Base-by-base conservation (phyloP, 2,888 invertebrate species). In the Aporophyla lueneburgensis region DNA sequence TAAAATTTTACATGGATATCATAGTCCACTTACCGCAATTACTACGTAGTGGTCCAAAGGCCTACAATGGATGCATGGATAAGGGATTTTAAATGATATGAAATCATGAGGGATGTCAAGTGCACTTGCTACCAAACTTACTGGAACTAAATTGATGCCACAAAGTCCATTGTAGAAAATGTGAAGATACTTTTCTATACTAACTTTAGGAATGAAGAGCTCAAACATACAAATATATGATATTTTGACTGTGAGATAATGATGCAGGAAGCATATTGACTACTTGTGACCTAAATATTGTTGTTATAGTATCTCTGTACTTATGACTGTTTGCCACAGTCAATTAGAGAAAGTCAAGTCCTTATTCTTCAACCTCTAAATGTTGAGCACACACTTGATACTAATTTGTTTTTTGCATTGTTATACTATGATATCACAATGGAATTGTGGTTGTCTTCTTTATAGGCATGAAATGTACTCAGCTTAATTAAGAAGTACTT, bases 391-490 rank as follows among this genome's bases (percentile, higher is more conserved):
- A 54, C 51, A 63, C 66, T 83, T 67, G 51, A 68, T 63, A 80
- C 21, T 54, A 53, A 66, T 73, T 80, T 70, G 72, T 72, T 76
- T 82, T 54, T 67, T 66, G 65, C 71, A 62, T 80, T 76, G 70
- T 76, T 72, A 40, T 56, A 46, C 61, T 63, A 71, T 62, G 62
- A 72, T 66, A 70, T 80, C 70, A 80, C 21, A 59, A 68, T 40
- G 56, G 65, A 63, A 80, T 76, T 83, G 65, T 83, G 58, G 79
- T 83, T 53, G 43, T 51, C 43, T 71, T 24, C 59, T 74, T 79
- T 24, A 62, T 21, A 70, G 70, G 59, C 16, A 61, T 53, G 24
- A 14, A 49, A 43, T 67, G 33, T 63, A 68, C 74, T 69, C 68
- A 16, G n/a, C 71, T 54, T 58, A 53, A 67, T 40, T n/a, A 54